A percentile compares a stretch with the other conserved stretches of the same genome.
Conservation (phyloP, 2,888 invertebrate genomes). For the Perizoma affinitatum region DNA sequence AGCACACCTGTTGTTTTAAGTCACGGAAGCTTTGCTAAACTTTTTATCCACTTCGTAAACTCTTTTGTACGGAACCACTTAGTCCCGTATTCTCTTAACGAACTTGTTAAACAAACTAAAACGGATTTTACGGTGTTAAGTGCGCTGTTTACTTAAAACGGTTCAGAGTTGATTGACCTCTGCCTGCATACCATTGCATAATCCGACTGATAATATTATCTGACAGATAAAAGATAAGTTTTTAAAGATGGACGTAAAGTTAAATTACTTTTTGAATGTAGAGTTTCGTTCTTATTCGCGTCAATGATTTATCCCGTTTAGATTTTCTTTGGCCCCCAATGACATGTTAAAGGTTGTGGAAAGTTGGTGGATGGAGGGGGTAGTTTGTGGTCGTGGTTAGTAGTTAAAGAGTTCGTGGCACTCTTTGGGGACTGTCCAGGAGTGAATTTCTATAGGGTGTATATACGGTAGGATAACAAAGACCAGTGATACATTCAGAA, state of each 20-base stretch:
- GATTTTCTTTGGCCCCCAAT: too few species aligned
- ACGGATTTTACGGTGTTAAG: constrained; percentile 24
- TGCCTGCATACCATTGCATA: constrained; percentile 14
- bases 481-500: too few species aligned
- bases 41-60: constrained; percentile 9
- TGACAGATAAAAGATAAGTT: constrained; percentile 7
- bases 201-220: constrained; percentile 17
- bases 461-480: too few species aligned
- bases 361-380: too few species aligned
- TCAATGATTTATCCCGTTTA: too few species aligned
- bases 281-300: too few species aligned
- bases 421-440: too few species aligned
- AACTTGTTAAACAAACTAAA: constrained; percentile 29
- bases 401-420: too few species aligned
- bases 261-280: too few species aligned
- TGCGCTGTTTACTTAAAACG: constrained; percentile 20
- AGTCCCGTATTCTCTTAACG: constrained; percentile 18
- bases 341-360: too few species aligned
- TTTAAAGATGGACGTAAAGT: not conserved
- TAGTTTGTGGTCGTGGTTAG: too few species aligned
- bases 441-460: too few species aligned
- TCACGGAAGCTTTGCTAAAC: constrained; percentile 1
- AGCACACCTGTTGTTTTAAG: not conserved
- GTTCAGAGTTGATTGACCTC: constrained; percentile 24
- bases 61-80: constrained; percentile 25